phyloP scores from a whole-genome alignment of 2,888 invertebrate species.

The Epinotia ramella region DNA sequence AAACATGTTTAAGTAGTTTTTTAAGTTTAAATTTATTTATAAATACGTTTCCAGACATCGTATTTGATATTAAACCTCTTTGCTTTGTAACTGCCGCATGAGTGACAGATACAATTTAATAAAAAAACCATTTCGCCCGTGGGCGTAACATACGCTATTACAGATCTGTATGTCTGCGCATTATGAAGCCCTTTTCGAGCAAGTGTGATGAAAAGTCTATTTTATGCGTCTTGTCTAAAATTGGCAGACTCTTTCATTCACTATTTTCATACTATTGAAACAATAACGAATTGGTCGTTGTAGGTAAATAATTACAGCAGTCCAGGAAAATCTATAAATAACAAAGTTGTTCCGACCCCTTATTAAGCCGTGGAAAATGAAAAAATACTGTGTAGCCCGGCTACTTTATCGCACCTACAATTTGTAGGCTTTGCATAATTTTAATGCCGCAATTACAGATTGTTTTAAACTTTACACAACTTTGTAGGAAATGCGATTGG shows the following conservation, averaged over 20 bases:
- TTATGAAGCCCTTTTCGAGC: too few relatives aligned
- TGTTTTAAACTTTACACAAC: slow-evolving; percentile 18
- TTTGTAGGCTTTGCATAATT: slow-evolving; percentile 36
- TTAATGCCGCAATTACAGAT: slow-evolving; percentile 33
- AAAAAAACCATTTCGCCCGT: too few relatives aligned
- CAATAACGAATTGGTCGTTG: slow-evolving; percentile 1
- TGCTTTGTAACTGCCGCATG: too few relatives aligned
- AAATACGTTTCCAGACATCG: too few relatives aligned
- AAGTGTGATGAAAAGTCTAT: too few relatives aligned
- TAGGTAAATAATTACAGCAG: slow-evolving; percentile 13
- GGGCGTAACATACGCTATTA: too few relatives aligned
- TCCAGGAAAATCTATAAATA: slow-evolving; percentile 27
- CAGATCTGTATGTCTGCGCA: too few relatives aligned
- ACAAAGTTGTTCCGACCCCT: slow-evolving; percentile 34
- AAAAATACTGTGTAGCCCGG: slow-evolving; percentile 25
- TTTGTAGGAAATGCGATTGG: slow-evolving; percentile 6
- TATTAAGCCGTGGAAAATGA: slow-evolving; percentile 13
- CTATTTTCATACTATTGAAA: not conserved
- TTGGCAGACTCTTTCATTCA: not conserved
- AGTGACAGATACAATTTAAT: too few relatives aligned
- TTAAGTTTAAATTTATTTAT: too few relatives aligned
- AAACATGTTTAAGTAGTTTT: too few relatives aligned
- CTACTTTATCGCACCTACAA: slow-evolving; percentile 24
- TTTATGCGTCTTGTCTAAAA: not conserved
- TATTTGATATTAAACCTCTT: too few relatives aligned